Evolutionary conservation across 2,113 vertebrate genomes (phyloP).

Genomic region (Leptodactylus fuscus): DNA sequence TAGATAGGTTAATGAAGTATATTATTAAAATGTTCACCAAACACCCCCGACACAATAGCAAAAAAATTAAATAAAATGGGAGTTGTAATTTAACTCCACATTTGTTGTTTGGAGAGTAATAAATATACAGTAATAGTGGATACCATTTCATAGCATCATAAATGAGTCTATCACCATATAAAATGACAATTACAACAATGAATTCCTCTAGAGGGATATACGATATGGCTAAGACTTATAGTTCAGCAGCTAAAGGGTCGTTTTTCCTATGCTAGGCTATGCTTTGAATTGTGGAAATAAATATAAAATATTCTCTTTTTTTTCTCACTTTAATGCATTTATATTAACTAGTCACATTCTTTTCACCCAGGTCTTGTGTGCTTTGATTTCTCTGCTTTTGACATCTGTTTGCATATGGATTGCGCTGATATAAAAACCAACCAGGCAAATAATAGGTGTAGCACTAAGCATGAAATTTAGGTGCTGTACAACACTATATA

Average conservation of each 20-base stretch:
- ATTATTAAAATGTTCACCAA: too few species aligned
- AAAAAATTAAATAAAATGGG: too few species aligned
- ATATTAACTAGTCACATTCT: background rate
- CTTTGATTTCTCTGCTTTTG: slow-evolving; percentile 23
- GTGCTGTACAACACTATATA: slow-evolving; percentile 21
- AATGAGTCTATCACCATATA: too few species aligned
- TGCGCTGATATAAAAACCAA: slow-evolving; percentile 41
- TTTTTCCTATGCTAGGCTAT: background rate
- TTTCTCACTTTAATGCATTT: background rate
- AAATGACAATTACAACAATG: too few species aligned
- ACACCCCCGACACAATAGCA: too few species aligned
- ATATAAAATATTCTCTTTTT: background rate
- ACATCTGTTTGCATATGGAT: slow-evolving; percentile 42
- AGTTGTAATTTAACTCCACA: too few species aligned
- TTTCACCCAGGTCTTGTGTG: background rate
- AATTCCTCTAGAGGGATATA: too few species aligned
- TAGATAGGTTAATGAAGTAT: too few species aligned
- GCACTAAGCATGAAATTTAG: slow-evolving; percentile 47
- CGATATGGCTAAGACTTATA: background rate
- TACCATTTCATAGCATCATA: too few species aligned
- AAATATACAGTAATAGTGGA: too few species aligned
- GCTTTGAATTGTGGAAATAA: background rate
- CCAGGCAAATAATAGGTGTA: slow-evolving; percentile 55
- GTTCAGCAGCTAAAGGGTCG: background rate
- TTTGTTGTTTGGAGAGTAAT: too few species aligned